Evolutionary conservation across 2,113 vertebrate genomes (phyloP), one percentile per base, ranked within the genome.

Genomic region (Barbus barbus): DNA sequence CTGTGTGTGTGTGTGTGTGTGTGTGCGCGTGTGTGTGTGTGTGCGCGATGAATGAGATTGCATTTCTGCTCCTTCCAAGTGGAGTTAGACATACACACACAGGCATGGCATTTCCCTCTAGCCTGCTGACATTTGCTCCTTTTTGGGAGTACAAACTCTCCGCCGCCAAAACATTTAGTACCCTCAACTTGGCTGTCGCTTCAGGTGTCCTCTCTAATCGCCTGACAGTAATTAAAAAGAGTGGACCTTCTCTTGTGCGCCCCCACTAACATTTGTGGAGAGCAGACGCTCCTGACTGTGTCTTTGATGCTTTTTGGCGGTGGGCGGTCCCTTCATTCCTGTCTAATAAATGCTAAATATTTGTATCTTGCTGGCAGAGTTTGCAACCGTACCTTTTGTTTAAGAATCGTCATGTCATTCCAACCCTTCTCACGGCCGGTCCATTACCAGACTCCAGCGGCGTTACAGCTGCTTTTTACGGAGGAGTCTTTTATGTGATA

Each of bases 191-290:
- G n/a, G 41, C 61, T 8, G 77, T 86, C 16, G 86, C 87, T 85
- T 88, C 87, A 90, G 88, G 90, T 91, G 86, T 90, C 89, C 81
- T 91, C 78, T 79, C 73, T 83, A 85, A 89, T 90, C 76, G 81
- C 83, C 90, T 84, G 86, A 88, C 83, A 88, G 88, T 90, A 89
- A 91, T 91, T 83, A 83, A 73, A 85, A 87, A 67, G 26, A 67
- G 78, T 79, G 9, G 65, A 84, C 82, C 13, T 88, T 87, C 87
- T 89, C 90, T 91, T 22, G 65, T 87, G 72, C 86, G 84, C 88
- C 86, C 90, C 89, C 87, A 88, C 86, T 90, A 92, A 93, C 90
- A 90, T 92, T 90, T 91, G 90, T 89, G 75, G 86, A 86, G 90
- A 82, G 60, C 80, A 90, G 89, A 78, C 78, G 88, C 82, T 90